Conservation (phyloP, 2,888 invertebrate species). For the Cremastinae sp. region DNA sequence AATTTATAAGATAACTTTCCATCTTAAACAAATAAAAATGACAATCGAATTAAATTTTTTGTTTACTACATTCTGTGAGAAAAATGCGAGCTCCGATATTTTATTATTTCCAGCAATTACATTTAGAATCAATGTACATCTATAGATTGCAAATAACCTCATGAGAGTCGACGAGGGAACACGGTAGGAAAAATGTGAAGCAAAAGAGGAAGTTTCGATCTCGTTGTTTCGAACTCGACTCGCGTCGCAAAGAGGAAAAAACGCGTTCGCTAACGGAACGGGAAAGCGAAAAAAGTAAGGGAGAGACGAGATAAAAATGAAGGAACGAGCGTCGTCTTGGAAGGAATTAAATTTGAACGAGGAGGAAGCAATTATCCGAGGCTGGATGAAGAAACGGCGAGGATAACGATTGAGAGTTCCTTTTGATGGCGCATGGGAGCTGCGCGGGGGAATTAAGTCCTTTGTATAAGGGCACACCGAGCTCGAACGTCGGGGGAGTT, state of each 20-base stretch:
- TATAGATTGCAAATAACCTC: conserved; percentile 41
- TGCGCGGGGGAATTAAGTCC: conserved; percentile 40
- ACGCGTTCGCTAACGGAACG: background rate
- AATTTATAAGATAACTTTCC: too few species aligned
- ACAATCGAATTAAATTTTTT: too few species aligned
- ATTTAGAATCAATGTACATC: conserved; percentile 33
- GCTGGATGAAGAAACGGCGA: conserved; percentile 70
- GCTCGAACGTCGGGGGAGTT: conserved; percentile 57
- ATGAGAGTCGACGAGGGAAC: conserved; percentile 6
- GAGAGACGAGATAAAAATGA: conserved; percentile 42
- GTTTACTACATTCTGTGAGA: too few species aligned
- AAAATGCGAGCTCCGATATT: background rate
- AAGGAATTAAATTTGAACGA: conserved; percentile 73
- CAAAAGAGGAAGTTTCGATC: conserved; percentile 14
- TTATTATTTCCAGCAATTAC: conserved; percentile 23
- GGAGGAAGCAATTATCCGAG: conserved; percentile 72
- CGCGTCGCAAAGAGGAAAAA: conserved; percentile 9
- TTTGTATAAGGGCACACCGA: conserved; percentile 33
- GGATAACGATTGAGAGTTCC: conserved; percentile 67
- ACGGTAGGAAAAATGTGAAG: background rate
- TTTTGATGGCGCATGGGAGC: conserved; percentile 46
- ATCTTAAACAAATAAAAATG: too few species aligned
- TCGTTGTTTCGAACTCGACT: conserved; percentile 8
- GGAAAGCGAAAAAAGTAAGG: conserved; percentile 22
- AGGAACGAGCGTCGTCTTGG: conserved; percentile 64